Evolutionary conservation across 2,113 vertebrate species (phyloP).

Genomic region (Toxostoma redivivum): DNA sequence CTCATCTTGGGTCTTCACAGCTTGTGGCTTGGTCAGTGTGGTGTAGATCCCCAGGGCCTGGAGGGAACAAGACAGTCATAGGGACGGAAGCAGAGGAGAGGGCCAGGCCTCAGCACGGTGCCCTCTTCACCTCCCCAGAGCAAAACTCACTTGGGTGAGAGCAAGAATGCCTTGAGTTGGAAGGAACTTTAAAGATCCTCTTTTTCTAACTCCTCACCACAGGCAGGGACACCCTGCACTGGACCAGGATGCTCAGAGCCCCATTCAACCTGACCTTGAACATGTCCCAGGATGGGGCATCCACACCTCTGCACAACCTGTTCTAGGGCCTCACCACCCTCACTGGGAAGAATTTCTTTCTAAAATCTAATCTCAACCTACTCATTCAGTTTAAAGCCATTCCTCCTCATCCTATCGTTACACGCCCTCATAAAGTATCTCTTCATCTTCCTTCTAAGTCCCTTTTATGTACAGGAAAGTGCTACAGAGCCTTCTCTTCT

Average conservation of each 20-base stretch:
- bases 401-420: background rate
- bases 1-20: background rate
- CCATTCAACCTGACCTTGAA: background rate
- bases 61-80: background rate
- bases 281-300: background rate
- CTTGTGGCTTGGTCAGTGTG: constrained; percentile 66
- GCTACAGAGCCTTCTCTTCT: background rate
- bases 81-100: background rate
- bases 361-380: background rate
- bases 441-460: background rate
- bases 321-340: background rate
- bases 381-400: background rate
- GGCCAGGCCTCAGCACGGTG: fast-evolving
- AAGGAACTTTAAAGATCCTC: background rate
- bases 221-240: fast-evolving
- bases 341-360: background rate
- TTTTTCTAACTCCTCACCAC: no score
- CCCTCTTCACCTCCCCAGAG: fast-evolving
- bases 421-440: background rate
- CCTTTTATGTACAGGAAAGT: background rate
- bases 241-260: background rate
- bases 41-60: constrained; percentile 77
- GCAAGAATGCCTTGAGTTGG: background rate
- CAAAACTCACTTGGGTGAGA: background rate
- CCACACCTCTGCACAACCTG: background rate